Base-by-base conservation (phyloP, 2,113 vertebrate species). In the Taxidea taxus region DNA sequence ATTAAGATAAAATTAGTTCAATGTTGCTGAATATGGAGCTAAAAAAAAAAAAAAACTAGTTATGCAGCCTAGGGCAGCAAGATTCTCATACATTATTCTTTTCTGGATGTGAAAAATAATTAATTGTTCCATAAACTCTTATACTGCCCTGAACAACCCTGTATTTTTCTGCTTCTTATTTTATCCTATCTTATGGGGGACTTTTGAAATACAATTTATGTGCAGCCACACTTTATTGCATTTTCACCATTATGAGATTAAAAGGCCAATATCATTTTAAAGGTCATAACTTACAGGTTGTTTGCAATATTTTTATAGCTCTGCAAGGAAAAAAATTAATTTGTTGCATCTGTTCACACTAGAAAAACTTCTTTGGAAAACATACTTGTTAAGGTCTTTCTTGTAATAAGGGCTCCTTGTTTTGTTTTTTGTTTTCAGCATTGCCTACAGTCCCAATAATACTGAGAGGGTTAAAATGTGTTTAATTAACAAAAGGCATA, bases 301-400 rank as follows among this genome's bases (percentile, higher is more conserved):
- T 97, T 97, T 91, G 47, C 86, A 94, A 80, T 66, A 96, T 80
- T 94, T 93, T 97, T 68, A 86, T 91, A 97, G 39, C 39, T 94
- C 34, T 39, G 13, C 37, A 83, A 87, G 42, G 39, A 68, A 27
- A 78, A 97, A 96, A 54, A 86, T 74, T 96, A 90, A 95, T 88
- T 92, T 77, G 29, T 29, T 93, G 21, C n/a, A 88, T 88, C 85
- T 95, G 49, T 94, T 94, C 72, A 95, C 27, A 93, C 27, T 66
- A 21, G 54, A 70, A 74, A 58, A 68, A 91, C 56, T 9, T n/a
- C 77, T 88, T 89, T 74, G 16, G 34, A 64, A 97, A 95, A 77
- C 3, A 44, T 70, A 82, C 31, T 20, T 68, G 31, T 60, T 70
- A 95, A 70, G 74, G 27, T 2, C 5, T 88, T 91, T 87, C 7